Conservation (phyloP, 1,140 invertebrate genomes). For the Lepidotrigona ventralis region DNA sequence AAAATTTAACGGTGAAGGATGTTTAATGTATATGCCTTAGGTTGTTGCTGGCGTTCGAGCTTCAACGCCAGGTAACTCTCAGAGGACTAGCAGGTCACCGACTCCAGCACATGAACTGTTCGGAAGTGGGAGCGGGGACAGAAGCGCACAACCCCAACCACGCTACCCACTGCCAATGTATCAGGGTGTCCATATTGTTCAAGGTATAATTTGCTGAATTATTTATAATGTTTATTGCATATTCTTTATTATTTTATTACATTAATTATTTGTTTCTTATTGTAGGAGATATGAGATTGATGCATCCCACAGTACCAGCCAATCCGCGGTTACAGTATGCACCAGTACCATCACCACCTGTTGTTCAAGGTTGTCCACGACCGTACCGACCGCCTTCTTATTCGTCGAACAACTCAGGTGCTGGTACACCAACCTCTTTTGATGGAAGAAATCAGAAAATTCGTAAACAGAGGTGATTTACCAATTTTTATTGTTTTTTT, state of each 20-base stretch:
- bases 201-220: conserved; percentile 64
- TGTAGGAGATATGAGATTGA: conserved; percentile 76
- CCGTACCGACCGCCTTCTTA: conserved; percentile 77
- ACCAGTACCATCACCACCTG: conserved; percentile 75
- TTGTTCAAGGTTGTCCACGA: conserved; percentile 76
- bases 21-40: conserved; percentile 35
- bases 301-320: conserved; percentile 75
- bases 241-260: not conserved
- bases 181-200: conserved; percentile 78
- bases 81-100: conserved; percentile 76
- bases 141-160: conserved; percentile 75
- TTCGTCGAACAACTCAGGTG: conserved; percentile 74
- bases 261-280: not conserved
- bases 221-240: not conserved
- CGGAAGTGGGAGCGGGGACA: conserved; percentile 71
- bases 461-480: conserved; percentile 75
- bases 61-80: conserved; percentile 75
- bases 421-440: conserved; percentile 73
- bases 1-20: not conserved
- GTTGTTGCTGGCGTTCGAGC: conserved; percentile 73
- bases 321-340: conserved; percentile 75
- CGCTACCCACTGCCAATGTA: conserved; percentile 79
- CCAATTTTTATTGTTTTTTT: not conserved
- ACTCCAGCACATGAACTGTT: conserved; percentile 76
- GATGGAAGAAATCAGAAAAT: conserved; percentile 76